Evolutionary conservation across 1,140 invertebrate species (phyloP).

Genomic region (Laodelphax striatellus): DNA sequence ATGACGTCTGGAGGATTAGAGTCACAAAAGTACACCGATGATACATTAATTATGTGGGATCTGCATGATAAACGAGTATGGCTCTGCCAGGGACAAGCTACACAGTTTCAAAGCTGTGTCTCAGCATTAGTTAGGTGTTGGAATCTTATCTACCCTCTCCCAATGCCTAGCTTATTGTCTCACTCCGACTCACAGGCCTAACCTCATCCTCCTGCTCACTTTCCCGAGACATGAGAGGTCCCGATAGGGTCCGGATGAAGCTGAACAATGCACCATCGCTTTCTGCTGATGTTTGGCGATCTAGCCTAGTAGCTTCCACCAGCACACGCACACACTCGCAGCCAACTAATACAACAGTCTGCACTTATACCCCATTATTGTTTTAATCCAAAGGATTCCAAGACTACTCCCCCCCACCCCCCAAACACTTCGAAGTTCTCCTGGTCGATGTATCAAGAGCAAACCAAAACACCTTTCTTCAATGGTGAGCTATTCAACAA

Average conservation of each 20-base stretch:
- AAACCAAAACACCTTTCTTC: too few relatives aligned
- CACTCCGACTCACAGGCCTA: too few relatives aligned
- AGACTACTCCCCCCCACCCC: too few relatives aligned
- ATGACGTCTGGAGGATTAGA: neutral
- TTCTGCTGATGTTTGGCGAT: too few relatives aligned
- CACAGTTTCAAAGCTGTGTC: neutral
- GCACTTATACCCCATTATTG: neutral
- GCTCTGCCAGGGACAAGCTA: neutral
- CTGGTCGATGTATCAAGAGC: too few relatives aligned
- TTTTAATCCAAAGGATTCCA: neutral
- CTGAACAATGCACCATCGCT: too few relatives aligned
- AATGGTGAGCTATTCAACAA: too few relatives aligned
- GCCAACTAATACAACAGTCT: neutral
- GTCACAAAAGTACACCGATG: slow-evolving; percentile 2
- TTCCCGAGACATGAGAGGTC: neutral
- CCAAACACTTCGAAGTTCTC: too few relatives aligned
- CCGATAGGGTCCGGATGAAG: neutral
- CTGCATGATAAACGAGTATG: slow-evolving; percentile 1
- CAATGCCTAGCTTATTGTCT: too few relatives aligned
- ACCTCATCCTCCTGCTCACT: too few relatives aligned
- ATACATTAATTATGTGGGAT: slow-evolving; percentile 10
- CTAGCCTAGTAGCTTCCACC: too few relatives aligned
- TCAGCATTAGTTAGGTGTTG: slow-evolving; percentile 1
- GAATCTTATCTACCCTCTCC: neutral
- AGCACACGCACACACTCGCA: too few relatives aligned